A percentile compares a stretch with the other conserved stretches of the same genome.
phyloP scores from a whole-genome alignment of 1,140 invertebrate genomes.

The Pseudomyrmex pallidus region DNA sequence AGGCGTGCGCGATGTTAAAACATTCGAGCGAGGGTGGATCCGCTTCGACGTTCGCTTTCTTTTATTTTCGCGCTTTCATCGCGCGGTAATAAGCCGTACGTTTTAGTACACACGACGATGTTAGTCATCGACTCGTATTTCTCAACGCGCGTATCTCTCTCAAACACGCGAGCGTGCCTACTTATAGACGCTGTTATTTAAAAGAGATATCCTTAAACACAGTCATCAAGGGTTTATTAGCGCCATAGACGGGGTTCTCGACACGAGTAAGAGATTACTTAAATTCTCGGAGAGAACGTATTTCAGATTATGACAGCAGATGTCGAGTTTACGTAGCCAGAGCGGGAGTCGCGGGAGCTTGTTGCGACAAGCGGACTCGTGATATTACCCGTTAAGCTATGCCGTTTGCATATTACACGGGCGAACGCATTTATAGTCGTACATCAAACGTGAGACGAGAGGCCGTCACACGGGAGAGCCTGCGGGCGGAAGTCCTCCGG shows the following conservation, averaged over 20 bases:
- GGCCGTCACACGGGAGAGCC: constrained; percentile 6
- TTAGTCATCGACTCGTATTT: no score
- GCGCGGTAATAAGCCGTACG: not conserved
- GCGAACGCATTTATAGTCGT: constrained; percentile 59
- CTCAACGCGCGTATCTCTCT: no score
- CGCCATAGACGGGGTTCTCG: not conserved
- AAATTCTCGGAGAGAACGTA: not conserved
- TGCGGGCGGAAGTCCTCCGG: constrained; percentile 54
- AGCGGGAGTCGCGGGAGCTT: constrained; percentile 35
- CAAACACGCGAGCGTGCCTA: not conserved
- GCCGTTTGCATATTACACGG: constrained; percentile 54
- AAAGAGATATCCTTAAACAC: not conserved
- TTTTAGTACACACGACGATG: not conserved
- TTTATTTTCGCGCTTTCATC: constrained; percentile 10
- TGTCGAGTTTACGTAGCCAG: not conserved
- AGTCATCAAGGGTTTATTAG: not conserved
- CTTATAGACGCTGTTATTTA: not conserved
- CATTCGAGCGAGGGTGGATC: not conserved
- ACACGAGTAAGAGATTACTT: not conserved
- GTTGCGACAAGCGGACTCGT: constrained; percentile 25
- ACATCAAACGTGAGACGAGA: constrained; percentile 50
- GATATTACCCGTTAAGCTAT: constrained; percentile 66
- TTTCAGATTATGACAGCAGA: constrained; percentile 1
- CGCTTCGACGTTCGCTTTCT: not conserved
- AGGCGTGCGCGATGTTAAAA: not conserved